These are phyloP conservation scores for Synergus itoensis DNA, from an alignment of 2,888 invertebrate genomes.

Conservation along the genomic window DNA sequence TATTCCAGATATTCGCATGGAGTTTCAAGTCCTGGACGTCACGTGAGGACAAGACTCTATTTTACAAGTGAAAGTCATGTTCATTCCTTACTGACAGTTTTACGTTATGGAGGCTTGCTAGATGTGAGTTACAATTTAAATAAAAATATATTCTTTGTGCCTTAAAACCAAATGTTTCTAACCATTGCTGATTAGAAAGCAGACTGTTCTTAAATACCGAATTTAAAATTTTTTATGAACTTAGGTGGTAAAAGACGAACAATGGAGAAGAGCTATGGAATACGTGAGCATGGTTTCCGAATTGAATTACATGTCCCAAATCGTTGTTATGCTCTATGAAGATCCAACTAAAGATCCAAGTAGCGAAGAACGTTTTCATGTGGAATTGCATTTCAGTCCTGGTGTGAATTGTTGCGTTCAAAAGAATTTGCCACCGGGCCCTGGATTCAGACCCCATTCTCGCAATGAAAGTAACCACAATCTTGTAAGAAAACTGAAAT, in stretches of 20 bases:
- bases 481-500: slow-evolving; percentile 75
- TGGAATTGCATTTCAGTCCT: slow-evolving; percentile 99
- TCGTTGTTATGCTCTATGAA: slow-evolving; percentile 99
- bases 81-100: slow-evolving; percentile 96
- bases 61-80: slow-evolving; percentile 99
- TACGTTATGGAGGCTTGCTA: slow-evolving; percentile 94
- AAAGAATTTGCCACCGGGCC: slow-evolving; percentile 95
- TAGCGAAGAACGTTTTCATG: slow-evolving; percentile 96
- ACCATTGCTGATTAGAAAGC: not conserved
- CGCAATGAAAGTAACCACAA: slow-evolving; percentile 85
- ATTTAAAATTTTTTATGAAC: slow-evolving; percentile 40
- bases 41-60: slow-evolving; percentile 98
- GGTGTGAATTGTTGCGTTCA: slow-evolving; percentile 98
- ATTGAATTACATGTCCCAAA: slow-evolving; percentile 99
- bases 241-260: slow-evolving; percentile 90
- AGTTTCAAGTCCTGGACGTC: slow-evolving; percentile 97
- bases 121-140: slow-evolving; percentile 82
- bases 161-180: too few species aligned
- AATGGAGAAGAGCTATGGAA: slow-evolving; percentile 99
- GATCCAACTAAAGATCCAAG: slow-evolving; percentile 97
- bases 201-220: not conserved
- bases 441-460: slow-evolving; percentile 95
- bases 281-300: slow-evolving; percentile 99
- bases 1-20: slow-evolving; percentile 93
- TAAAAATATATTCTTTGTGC: not conserved